Evolutionary conservation across 2,113 vertebrate genomes (phyloP).

Genomic region (Phycodurus eques): DNA sequence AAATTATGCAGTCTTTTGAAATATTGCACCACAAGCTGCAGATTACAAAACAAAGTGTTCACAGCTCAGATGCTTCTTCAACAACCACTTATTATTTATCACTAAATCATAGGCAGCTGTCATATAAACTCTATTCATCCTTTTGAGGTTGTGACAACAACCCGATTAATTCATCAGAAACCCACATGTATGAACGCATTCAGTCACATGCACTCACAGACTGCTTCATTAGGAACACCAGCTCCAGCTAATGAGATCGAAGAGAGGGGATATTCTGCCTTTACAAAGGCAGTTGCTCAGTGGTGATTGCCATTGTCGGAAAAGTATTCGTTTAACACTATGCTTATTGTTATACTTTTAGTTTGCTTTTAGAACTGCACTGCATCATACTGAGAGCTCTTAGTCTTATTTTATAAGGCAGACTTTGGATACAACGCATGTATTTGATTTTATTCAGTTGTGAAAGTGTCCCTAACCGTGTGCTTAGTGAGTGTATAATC

Average conservation of each 20-base stretch:
- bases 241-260: neutral
- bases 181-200: neutral
- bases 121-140: neutral
- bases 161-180: neutral
- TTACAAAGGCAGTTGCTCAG: neutral
- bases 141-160: neutral
- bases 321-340: neutral
- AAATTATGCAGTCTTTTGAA: constrained; percentile 29
- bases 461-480: neutral
- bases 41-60: neutral
- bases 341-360: neutral
- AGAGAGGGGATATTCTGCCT: neutral
- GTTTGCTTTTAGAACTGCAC: neutral
- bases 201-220: neutral
- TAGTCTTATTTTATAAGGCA: neutral
- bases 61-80: constrained; percentile 4
- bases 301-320: neutral
- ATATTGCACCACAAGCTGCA: constrained; percentile 11
- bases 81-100: neutral
- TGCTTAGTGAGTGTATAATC: neutral
- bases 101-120: neutral
- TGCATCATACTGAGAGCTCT: neutral
- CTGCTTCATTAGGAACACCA: neutral
- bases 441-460: neutral
- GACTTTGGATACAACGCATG: neutral